Conservation (phyloP, 2,113 vertebrate species). For the Ovis aries region DNA sequence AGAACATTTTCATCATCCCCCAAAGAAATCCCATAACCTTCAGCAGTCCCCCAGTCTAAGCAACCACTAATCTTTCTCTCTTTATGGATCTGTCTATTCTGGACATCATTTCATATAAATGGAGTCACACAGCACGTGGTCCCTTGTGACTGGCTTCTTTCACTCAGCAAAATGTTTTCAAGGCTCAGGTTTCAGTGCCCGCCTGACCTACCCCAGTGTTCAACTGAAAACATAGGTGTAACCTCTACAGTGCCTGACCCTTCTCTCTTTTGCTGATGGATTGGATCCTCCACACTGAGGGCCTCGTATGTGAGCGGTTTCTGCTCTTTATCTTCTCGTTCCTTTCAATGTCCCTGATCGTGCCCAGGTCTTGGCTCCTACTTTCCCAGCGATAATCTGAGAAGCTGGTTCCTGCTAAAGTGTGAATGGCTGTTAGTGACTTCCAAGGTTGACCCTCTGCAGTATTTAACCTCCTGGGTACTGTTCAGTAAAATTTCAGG, state of each 20-base stretch:
- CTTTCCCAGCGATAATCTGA: not conserved
- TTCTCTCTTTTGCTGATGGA: not conserved
- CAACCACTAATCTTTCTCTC: not conserved
- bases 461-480: not conserved
- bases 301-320: not conserved
- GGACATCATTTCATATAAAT: not conserved
- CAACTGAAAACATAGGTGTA: not conserved
- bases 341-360: not conserved
- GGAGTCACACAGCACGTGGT: not conserved
- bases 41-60: not conserved
- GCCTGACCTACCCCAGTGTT: not conserved
- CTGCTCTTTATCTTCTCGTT: not conserved
- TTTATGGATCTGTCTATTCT: not conserved
- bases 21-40: not conserved
- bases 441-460: not conserved
- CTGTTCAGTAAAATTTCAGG: not conserved
- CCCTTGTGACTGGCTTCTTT: not conserved
- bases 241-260: not conserved
- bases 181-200: not conserved
- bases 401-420: not conserved
- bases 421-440: not conserved
- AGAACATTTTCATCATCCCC: not conserved
- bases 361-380: not conserved
- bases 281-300: not conserved
- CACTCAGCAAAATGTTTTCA: not conserved